These are phyloP conservation scores for Dryas iulia DNA, from an alignment of 1,140 invertebrate genomes.

Conservation along the genomic window DNA sequence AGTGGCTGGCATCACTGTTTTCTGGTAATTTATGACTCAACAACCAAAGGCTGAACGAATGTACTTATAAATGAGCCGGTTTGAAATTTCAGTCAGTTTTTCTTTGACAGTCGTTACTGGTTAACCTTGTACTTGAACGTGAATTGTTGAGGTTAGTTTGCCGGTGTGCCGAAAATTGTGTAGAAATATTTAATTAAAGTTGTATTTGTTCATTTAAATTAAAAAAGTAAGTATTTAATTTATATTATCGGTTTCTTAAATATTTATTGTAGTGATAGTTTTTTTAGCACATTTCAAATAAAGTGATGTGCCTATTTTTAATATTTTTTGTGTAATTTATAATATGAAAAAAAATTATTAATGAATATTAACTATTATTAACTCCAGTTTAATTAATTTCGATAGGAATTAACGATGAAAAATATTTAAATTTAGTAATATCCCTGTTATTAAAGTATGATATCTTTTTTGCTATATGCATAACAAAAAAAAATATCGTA, in stretches of 20 bases:
- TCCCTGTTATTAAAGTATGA: too few species aligned
- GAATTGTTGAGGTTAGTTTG: slow-evolving; percentile 30
- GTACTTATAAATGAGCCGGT: not conserved
- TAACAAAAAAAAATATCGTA: too few species aligned
- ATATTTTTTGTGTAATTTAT: not conserved
- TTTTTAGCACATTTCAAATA: not conserved
- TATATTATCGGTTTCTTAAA: not conserved
- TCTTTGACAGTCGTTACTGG: slow-evolving; percentile 14
- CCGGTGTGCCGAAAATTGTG: slow-evolving; percentile 22
- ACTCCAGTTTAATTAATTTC: not conserved
- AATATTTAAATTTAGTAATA: too few species aligned
- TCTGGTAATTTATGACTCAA: not conserved
- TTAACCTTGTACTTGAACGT: slow-evolving; percentile 22
- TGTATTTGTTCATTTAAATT: not conserved
- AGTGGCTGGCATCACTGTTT: not conserved
- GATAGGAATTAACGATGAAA: too few species aligned
- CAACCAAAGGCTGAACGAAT: not conserved
- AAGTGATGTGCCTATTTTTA: not conserved
- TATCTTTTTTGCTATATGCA: not conserved
- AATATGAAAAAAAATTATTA: not conserved
- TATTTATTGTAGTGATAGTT: too few species aligned
- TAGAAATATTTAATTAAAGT: not conserved
- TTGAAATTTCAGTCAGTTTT: slow-evolving; percentile 17
- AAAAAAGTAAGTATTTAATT: not conserved
- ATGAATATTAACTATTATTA: not conserved